Evolutionary conservation across 1,140 invertebrate species (phyloP), one percentile per base, ranked within the genome.

Genomic region (Rhopalosiphum padi): DNA sequence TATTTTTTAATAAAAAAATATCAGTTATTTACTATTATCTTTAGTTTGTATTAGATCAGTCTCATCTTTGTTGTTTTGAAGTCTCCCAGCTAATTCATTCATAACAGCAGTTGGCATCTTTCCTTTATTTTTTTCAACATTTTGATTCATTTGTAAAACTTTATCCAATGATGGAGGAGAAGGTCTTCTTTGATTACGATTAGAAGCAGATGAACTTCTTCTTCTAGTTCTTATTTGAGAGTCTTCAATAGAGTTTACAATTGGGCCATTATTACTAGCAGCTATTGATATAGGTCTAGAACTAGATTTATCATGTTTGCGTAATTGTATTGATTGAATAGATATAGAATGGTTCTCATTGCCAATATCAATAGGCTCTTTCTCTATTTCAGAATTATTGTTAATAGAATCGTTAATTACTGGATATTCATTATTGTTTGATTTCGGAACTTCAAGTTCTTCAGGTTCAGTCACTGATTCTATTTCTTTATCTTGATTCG

Each of bases 161-260:
- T 91, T 94, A 88, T 94, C 94, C 30, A 95, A 94, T 88, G 94
- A 94, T 43, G 94, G 94, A 5, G 94, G 94, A 41, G 94, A 94
- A 22, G 94, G 94, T 60, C 94, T 90, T 85, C 94, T 94, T 43
- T 94, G 94, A 89, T 95, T 95, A n/a, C 94, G 94, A 93, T 95
- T 95, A 22, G 94, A 94, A 21, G 94, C 94, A 23, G 94, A 94
- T 9, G 94, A 94, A 93, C 94, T 95, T 23, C 94, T 92, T 35
- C 94, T 94, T 46, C 94, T 82, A 21, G 55, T 55, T 35, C 55
- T 68, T 51, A 77, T 77, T 37, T 93, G 87, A 25, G 60, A 55
- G 4, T 93, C 94, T 43, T 90, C 86, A 23, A 94, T 83, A 60
- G 82, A 60, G 6, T 88, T 89, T 77, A 46, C 6, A 89, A 37